These are phyloP conservation scores for Aldrovandia affinis DNA, from an alignment of 2,797 vertebrate species.

Conservation along the genomic window DNA sequence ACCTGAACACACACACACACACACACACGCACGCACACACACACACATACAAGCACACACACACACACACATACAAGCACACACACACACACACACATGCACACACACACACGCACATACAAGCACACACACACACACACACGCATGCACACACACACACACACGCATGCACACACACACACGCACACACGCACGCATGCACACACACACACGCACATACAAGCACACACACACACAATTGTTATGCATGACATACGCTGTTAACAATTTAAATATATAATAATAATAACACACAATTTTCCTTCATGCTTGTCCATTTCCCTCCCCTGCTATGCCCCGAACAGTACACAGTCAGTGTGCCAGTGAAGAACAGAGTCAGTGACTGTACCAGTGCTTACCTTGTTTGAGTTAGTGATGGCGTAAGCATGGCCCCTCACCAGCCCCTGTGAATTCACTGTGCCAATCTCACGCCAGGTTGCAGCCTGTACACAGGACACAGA, in stretches of 20 bases:
- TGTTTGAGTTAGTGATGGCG: slow-evolving; percentile 77
- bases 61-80: too few relatives aligned
- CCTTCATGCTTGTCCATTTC: neutral
- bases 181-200: neutral
- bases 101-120: too few relatives aligned
- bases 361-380: neutral
- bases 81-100: too few relatives aligned
- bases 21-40: slow-evolving; percentile 19
- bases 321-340: neutral
- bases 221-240: neutral
- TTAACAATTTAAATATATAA: neutral
- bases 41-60: too few relatives aligned
- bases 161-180: neutral
- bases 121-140: too few relatives aligned
- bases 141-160: neutral
- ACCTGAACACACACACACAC: slow-evolving; percentile 59
- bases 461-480: slow-evolving; percentile 59
- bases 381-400: slow-evolving; percentile 49
- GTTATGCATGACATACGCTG: neutral
- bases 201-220: neutral
- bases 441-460: slow-evolving; percentile 71
- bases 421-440: slow-evolving; percentile 86
- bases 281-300: neutral
- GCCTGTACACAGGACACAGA: slow-evolving; percentile 62
- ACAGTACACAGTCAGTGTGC: too few relatives aligned